phyloP scores from a whole-genome alignment of 2,797 vertebrate species.

The Emydoidea blandingii region DNA sequence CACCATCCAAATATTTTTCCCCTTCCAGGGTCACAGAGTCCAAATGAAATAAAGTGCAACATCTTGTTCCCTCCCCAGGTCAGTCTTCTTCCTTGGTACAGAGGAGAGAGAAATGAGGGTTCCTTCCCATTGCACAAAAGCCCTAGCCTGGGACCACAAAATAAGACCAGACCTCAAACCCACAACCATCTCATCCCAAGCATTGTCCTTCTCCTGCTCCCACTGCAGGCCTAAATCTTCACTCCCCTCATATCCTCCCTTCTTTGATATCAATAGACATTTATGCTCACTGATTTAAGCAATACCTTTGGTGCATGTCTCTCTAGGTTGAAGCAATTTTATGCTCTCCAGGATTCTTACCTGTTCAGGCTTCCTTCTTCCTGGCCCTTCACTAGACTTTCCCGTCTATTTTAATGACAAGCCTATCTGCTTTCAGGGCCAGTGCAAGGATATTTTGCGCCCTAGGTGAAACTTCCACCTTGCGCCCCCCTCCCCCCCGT shows the following conservation, averaged over 20 bases:
- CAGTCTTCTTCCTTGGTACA: not conserved
- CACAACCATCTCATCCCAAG: accelerated
- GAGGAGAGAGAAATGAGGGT: not conserved
- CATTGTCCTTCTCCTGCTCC: accelerated
- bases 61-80: not conserved
- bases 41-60: not conserved
- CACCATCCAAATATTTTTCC: not conserved
- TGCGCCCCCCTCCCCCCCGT: too few species aligned
- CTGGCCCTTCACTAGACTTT: not conserved
- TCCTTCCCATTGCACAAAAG: not conserved
- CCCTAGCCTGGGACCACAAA: accelerated
- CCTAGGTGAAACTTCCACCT: too few species aligned
- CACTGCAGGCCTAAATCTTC: accelerated
- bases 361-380: not conserved
- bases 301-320: not conserved
- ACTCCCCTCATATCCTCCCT: accelerated
- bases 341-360: not conserved
- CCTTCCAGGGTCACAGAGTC: not conserved
- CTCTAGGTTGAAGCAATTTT: not conserved
- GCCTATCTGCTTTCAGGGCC: not conserved
- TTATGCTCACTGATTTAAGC: too few species aligned
- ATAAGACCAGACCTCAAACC: not conserved
- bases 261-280: not conserved
- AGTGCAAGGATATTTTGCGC: too few species aligned
- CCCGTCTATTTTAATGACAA: not conserved